Conservation (phyloP, 1,140 invertebrate genomes). For the Holcopasites calliopsidis region DNA sequence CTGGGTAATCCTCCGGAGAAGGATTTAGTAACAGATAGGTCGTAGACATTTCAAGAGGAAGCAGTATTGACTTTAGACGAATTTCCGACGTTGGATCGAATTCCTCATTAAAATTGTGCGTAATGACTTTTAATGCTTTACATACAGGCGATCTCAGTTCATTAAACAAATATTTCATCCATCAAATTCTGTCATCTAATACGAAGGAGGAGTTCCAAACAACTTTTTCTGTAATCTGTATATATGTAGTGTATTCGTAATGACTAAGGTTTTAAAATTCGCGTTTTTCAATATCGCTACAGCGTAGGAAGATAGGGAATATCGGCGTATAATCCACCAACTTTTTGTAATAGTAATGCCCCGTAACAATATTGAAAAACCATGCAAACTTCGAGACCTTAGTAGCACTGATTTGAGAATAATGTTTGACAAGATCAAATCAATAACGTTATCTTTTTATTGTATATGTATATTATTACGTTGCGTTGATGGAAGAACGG, state of each 20-base stretch:
- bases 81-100: slow-evolving; percentile 34
- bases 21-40: slow-evolving; percentile 9
- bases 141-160: slow-evolving; percentile 32
- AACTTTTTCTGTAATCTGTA: slow-evolving; percentile 44
- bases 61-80: slow-evolving; percentile 28
- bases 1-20: slow-evolving; percentile 26
- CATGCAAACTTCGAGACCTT: slow-evolving; percentile 36
- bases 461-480: slow-evolving; percentile 43
- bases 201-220: slow-evolving; percentile 30
- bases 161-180: slow-evolving; percentile 35
- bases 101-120: slow-evolving; percentile 34
- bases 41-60: slow-evolving; percentile 6
- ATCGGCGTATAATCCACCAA: slow-evolving; percentile 16
- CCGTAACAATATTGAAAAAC: slow-evolving; percentile 32
- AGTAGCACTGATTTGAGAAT: slow-evolving; percentile 38
- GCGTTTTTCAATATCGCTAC: slow-evolving; percentile 29
- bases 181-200: slow-evolving; percentile 33
- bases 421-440: slow-evolving; percentile 42
- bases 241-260: slow-evolving; percentile 37
- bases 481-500: slow-evolving; percentile 27
- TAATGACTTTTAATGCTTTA: slow-evolving; percentile 26
- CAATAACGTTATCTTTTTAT: slow-evolving; percentile 33
- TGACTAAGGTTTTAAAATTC: slow-evolving; percentile 20
- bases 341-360: background rate
- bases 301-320: background rate